Base-by-base conservation (phyloP, 2,113 vertebrate species). In the Puffinus mauretanicus region DNA sequence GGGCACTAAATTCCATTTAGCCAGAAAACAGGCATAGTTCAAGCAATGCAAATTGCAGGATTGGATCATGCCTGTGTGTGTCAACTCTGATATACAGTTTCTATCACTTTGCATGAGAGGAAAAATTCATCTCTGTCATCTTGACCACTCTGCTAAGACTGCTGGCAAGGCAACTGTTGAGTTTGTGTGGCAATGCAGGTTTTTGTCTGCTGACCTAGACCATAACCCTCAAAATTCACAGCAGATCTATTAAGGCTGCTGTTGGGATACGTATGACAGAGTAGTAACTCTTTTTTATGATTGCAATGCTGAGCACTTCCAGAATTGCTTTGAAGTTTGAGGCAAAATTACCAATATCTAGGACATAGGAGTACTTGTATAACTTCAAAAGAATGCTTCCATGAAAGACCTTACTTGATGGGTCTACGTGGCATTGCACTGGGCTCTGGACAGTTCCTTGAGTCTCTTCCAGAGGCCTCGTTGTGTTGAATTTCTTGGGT, bases 31-130 rank as follows among this genome's bases (percentile, higher is more conserved):
- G 25, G n/a, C 38, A 46, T 46, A 62, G 64, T 84, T 96, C 81
- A 82, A 75, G 75, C 25, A 73, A 51, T 62, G 29, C n/a, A 82
- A 75, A 81, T 72, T n/a, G 55, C 25, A 79, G 87, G 77, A 94
- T 10, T 93, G 84, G 70, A n/a, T 87, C 51, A 15, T 51, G 29
- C 30, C 69, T 86, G 5, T 58, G 46, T 9, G 10, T 91, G 87
- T 89, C 90, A 93, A 14, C 84, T 51, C 81, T 94, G 92, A 95
- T 78, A 66, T 38, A 94, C 87, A 77, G 65, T 87, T 96, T 89
- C 94, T 87, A 70, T 94, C 86, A 86, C 55, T 86, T 89, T 79
- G 77, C 36, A 51, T 84, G 87, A 94, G 73, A 51, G 77, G 25
- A 70, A 82, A 73, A 91, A 97, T 96, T 82, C 3, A 71, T 82